phyloP scores from a whole-genome alignment of 2,113 vertebrate genomes.

The Alethe castanea region DNA sequence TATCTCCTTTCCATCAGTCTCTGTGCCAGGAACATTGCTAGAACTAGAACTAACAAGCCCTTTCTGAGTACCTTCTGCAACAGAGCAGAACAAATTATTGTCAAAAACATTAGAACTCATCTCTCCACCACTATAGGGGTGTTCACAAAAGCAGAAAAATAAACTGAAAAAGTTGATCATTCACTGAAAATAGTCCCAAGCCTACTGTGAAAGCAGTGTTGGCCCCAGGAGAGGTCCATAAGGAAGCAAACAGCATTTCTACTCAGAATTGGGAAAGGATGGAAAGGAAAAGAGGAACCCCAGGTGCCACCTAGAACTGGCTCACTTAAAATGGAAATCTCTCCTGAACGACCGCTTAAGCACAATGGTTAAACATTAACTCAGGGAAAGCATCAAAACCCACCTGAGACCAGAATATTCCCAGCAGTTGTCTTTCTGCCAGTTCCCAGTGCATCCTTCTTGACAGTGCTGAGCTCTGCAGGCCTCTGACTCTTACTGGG shows the following conservation, averaged over 20 bases:
- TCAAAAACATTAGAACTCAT: background rate
- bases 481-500: background rate
- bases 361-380: background rate
- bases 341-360: background rate
- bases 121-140: background rate
- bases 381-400: background rate
- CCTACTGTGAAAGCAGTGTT: background rate
- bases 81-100: background rate
- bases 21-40: background rate
- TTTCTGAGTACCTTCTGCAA: background rate
- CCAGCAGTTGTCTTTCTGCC: background rate
- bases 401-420: background rate
- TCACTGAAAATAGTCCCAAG: background rate
- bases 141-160: background rate
- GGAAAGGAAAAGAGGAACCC: background rate
- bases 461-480: background rate
- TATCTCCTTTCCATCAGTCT: background rate
- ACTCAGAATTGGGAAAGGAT: background rate
- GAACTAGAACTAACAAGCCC: background rate
- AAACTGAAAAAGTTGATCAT: background rate
- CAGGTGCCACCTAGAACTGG: too few species aligned
- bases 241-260: background rate
- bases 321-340: background rate
- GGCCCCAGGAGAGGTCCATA: accelerated
- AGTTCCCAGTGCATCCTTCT: background rate